These are phyloP conservation scores for Theodoxus fluviatilis DNA, from an alignment of 2,888 invertebrate species.

Conservation along the genomic window DNA sequence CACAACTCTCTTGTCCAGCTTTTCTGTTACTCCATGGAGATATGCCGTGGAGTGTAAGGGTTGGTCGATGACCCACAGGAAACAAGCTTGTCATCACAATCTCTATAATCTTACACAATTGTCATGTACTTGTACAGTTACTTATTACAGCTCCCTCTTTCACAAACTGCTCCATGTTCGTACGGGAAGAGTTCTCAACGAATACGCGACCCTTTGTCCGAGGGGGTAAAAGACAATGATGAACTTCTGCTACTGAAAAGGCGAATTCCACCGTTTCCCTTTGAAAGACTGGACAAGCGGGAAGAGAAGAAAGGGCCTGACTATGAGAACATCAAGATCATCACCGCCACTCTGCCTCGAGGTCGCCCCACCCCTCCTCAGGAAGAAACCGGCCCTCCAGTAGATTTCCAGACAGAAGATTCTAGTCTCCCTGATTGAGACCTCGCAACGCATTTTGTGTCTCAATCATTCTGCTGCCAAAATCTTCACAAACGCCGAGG, in stretches of 20 bases:
- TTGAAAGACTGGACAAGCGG: conserved; percentile 42
- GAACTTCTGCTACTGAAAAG: conserved; percentile 59
- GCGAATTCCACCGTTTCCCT: conserved; percentile 47
- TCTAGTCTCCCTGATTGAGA: conserved; percentile 73
- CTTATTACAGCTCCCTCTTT: conserved; percentile 62
- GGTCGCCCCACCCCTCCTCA: conserved; percentile 40
- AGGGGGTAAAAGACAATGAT: conserved; percentile 64
- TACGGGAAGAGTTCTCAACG: conserved; percentile 60
- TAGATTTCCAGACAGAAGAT: too few species aligned
- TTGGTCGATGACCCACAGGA: too few species aligned
- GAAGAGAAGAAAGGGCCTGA: conserved; percentile 47
- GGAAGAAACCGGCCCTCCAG: conserved; percentile 40
- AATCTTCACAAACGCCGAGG: conserved; percentile 63
- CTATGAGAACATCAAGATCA: conserved; percentile 39
- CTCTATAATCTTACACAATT: too few species aligned
- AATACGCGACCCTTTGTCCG: conserved; percentile 61
- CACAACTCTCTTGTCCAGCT: too few species aligned
- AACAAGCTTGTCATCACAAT: too few species aligned
- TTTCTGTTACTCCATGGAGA: too few species aligned
- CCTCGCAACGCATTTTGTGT: conserved; percentile 67
- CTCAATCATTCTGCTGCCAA: conserved; percentile 65
- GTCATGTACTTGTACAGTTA: too few species aligned
- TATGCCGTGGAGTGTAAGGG: too few species aligned
- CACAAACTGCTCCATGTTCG: conserved; percentile 64
- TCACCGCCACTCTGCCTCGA: conserved; percentile 39